Conservation (phyloP, 2,113 vertebrate genomes). For the Himantopus leucocephalus region DNA sequence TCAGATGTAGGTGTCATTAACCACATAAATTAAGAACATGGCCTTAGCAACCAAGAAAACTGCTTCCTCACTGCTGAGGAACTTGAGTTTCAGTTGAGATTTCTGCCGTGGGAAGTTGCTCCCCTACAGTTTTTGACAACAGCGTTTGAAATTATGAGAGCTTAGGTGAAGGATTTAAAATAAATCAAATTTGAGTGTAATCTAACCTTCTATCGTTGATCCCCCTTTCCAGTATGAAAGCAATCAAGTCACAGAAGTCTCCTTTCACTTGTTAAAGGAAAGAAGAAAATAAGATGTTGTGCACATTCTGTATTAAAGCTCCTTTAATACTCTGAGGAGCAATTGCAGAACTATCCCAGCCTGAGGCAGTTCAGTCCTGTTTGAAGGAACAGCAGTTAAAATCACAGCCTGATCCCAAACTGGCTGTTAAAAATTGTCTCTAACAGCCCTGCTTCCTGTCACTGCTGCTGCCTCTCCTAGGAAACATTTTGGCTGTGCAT, state of each 20-base stretch:
- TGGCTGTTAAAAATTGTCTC: constrained; percentile 12
- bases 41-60: neutral
- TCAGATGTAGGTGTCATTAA: neutral
- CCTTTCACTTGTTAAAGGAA: neutral
- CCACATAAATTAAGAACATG: neutral
- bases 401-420: constrained; percentile 3
- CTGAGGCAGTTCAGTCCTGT: neutral
- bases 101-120: neutral
- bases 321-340: constrained; percentile 20
- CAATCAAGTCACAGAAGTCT: neutral
- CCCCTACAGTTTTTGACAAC: neutral
- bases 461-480: constrained; percentile 8
- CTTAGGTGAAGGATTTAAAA: neutral
- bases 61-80: neutral
- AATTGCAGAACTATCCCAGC: neutral
- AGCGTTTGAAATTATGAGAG: neutral
- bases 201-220: neutral
- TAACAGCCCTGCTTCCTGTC: constrained; percentile 2
- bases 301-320: constrained; percentile 7
- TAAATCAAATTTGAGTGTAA: neutral
- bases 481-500: neutral
- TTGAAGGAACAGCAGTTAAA: constrained; percentile 28
- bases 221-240: neutral
- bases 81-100: neutral
- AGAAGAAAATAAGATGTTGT: constrained; percentile 42